Base-by-base conservation (phyloP, 2,797 vertebrate species). In the Acrossocheilus wenchowensis region DNA sequence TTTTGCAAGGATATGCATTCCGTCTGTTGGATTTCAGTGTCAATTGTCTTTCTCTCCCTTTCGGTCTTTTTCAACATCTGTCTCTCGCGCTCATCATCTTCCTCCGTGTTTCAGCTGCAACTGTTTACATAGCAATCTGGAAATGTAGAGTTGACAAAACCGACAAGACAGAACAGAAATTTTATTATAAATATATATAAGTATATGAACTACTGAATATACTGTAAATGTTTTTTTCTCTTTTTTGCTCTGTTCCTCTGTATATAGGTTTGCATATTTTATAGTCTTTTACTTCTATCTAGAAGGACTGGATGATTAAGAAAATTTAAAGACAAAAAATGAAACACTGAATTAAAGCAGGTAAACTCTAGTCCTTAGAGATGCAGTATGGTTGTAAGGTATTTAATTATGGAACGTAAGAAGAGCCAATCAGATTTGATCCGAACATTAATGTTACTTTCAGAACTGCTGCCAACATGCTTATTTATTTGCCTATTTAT, bases 221-320 rank as follows among this genome's bases (percentile, higher is more conserved):
- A 96, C 93, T 96, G 96, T 96, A 96, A 94, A 96, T 94, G 95
- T 96, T 97, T 97, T 96, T 92, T 93, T 74, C 48, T 82, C 57
- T 84, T 62, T 79, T 83, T 87, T 87, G 72, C 82, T 89, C 74
- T 86, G 50, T 95, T 97, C 96, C 96, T 98, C 96, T 99, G 98
- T 99, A 98, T 97, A 99, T 98, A 99, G 97, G 98, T 99, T 99
- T 99, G 96, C 98, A 99, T 99, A 99, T 99, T 99, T 99, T 99
- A 98, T 99, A 99, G 97, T 98, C 97, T 99, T 99, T 98, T 98
- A 99, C 97, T 98, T 98, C 97, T 97, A 97, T 97, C 97, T 97
- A 98, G 97, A 97, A 94, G 92, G 93, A 95, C 94, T 95, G 95
- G 94, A 97, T 97, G 97, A 98, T 96, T 96, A 95, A 90, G 86